A percentile compares a stretch with the other conserved stretches of the same genome.
phyloP scores from a whole-genome alignment of 2,888 invertebrate species.

The Altica lythri region DNA sequence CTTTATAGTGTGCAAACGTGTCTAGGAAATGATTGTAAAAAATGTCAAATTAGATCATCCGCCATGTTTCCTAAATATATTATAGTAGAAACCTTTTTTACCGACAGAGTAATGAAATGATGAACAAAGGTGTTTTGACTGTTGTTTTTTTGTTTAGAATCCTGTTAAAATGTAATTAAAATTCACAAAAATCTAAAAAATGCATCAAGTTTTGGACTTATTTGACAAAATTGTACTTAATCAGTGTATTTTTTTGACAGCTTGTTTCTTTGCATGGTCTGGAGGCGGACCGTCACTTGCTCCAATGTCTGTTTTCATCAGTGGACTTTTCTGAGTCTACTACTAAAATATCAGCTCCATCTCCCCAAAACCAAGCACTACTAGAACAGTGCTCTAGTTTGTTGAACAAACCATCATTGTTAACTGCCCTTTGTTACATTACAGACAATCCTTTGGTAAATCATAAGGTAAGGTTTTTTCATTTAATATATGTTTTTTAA shows the following conservation, averaged over 20 bases:
- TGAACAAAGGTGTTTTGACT: constrained; percentile 54
- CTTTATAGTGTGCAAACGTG: constrained; percentile 17
- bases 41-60: constrained; percentile 43
- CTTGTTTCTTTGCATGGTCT: constrained; percentile 89
- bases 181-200: constrained; percentile 30
- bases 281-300: constrained; percentile 96
- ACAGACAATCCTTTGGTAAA: constrained; percentile 80
- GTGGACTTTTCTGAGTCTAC: constrained; percentile 77
- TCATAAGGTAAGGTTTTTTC: constrained; percentile 66
- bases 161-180: constrained; percentile 40
- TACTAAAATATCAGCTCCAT: constrained; percentile 61
- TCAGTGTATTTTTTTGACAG: constrained; percentile 61
- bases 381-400: constrained; percentile 78
- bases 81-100: constrained; percentile 38
- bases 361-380: constrained; percentile 73
- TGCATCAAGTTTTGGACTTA: constrained; percentile 24
- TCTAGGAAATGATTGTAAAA: constrained; percentile 30
- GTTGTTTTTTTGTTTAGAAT: constrained; percentile 43
- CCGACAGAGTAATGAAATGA: constrained; percentile 43
- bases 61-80: constrained; percentile 43
- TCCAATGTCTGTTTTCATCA: constrained; percentile 90
- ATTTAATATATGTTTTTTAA: neutral
- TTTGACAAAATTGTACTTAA: constrained; percentile 32
- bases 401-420: constrained; percentile 83
- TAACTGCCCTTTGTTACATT: constrained; percentile 86